Conservation (phyloP, 2,888 invertebrate genomes). For the Argyra leucocephala region DNA sequence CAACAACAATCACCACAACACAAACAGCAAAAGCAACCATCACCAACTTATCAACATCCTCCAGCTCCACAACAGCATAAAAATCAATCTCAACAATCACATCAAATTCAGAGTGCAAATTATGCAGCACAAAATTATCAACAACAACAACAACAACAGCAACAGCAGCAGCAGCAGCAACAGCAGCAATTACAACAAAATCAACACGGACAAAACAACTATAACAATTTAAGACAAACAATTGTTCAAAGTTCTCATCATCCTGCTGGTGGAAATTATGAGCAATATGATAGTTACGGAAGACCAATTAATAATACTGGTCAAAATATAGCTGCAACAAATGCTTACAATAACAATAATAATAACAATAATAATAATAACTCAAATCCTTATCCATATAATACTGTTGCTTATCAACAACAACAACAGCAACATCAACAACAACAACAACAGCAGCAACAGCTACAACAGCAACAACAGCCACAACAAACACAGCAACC, state of each 20-base stretch:
- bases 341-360: conserved; percentile 15
- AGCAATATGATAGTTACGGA: conserved; percentile 34
- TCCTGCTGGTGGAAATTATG: conserved; percentile 36
- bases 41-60: conserved; percentile 26
- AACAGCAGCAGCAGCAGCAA: conserved; percentile 31
- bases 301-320: background rate
- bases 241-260: conserved; percentile 42
- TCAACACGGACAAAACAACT: conserved; percentile 28
- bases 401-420: conserved; percentile 19
- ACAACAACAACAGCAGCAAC: conserved; percentile 26
- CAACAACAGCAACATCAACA: conserved; percentile 30
- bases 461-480: conserved; percentile 27
- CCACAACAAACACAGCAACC: conserved; percentile 28
- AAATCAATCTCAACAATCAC: conserved; percentile 28
- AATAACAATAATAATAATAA: no score
- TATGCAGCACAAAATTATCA: conserved; percentile 17
- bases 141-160: conserved; percentile 26
- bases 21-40: conserved; percentile 25
- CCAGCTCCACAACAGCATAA: conserved; percentile 29
- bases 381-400: conserved; percentile 9
- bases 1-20: conserved; percentile 24
- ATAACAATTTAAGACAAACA: conserved; percentile 39
- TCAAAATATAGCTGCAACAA: background rate
- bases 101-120: conserved; percentile 18
- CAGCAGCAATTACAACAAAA: conserved; percentile 36